Evolutionary conservation across 2,797 vertebrate genomes (phyloP), one percentile per base, ranked within the genome.

Genomic region (Eupleurogrammus muticus): DNA sequence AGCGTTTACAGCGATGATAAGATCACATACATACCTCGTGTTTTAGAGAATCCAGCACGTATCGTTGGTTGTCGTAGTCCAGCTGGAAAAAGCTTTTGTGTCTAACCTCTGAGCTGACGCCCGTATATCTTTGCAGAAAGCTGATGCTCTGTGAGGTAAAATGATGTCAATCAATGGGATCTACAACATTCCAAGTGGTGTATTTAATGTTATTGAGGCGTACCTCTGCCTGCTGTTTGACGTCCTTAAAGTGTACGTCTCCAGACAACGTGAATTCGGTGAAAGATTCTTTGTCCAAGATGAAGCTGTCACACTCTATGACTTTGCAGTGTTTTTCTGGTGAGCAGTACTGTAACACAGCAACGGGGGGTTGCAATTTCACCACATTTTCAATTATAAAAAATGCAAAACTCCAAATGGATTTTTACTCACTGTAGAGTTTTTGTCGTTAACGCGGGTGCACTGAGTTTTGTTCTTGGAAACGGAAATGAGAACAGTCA

Each of bases 381-480:
- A 51, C 2, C 12, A 23, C 23, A 40, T 6, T 5, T 8, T 28
- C 5, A 44, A 1, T 9, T 16, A 5, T 16, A 5, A 0, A 68
- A 48, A 59, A 57, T 48, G 65, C 49, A n/a, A 3, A 70, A 8
- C 28, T 3, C 7, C 10, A 10, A 52, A 58, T 35, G 23, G 16
- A 16, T 56, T 66, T 69, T 57, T 5, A 75, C 89, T 86, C 65
- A 92, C 92, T 11, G 73, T 6, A 21, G 70, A 28, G 5, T 9
- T 47, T 1, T 0, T 1, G 4, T 40, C 9, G 14, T 2, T 4
- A 2, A 14, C 3, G 2, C 1, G 2, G 53, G 5, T 63, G 82
- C 92, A 93, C 9, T 40, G 46, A 17, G 83, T 87, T 81, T 79
- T 77, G 57, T 89, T 89, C 92, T 92, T 32, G 6, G 63, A 84